These are phyloP conservation scores for Globodera ellingtonae DNA, from an alignment of 1,140 invertebrate species.

Conservation along the genomic window DNA sequence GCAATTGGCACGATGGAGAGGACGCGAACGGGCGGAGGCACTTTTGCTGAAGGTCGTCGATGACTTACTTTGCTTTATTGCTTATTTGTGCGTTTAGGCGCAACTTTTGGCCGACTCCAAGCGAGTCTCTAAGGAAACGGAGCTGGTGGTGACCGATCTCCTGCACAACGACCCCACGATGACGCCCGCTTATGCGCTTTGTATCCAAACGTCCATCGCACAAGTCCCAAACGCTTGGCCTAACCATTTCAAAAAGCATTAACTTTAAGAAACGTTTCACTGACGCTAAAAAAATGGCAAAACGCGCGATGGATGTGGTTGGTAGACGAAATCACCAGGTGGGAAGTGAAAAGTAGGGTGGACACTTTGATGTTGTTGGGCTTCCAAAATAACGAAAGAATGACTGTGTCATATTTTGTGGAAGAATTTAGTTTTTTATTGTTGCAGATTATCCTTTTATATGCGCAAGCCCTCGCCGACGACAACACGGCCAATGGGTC, in stretches of 20 bases:
- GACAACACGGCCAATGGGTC: conserved; percentile 5
- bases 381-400: no score
- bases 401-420: no score
- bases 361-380: no score
- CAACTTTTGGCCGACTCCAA: conserved; percentile 22
- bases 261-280: conserved; percentile 21
- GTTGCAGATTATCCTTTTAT: conserved; percentile 11
- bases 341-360: no score
- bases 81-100: conserved; percentile 4
- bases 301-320: conserved; percentile 13
- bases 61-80: not conserved
- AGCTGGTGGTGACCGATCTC: not conserved
- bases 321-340: conserved; percentile 14
- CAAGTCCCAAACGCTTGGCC: not conserved
- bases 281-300: conserved; percentile 19
- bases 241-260: not conserved
- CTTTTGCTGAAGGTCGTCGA: conserved; percentile 4
- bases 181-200: conserved; percentile 15
- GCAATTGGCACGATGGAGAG: conserved; percentile 11
- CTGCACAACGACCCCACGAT: conserved; percentile 16
- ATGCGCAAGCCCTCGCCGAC: conserved; percentile 19
- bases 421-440: not conserved
- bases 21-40: not conserved
- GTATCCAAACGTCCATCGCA: conserved; percentile 8
- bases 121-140: conserved; percentile 12